Percentiles rank a stretch among this genome's conserved stretches.
Conservation (phyloP, 1,140 invertebrate species). For the Hylaeus volcanicus region DNA sequence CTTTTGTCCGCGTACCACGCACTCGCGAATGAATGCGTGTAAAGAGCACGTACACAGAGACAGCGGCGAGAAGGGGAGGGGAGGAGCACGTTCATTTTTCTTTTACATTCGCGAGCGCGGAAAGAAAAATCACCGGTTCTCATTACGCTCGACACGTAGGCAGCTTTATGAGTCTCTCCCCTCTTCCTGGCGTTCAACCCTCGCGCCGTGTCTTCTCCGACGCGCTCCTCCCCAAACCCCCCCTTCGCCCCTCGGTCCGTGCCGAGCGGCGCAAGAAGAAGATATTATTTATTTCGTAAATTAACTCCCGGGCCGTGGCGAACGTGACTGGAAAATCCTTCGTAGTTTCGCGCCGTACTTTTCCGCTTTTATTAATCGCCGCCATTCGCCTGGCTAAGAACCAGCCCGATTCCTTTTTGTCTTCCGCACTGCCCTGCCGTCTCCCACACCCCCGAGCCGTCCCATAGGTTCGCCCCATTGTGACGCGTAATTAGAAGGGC, state of each 20-base stretch:
- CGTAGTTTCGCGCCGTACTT: conserved; percentile 55
- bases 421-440: background rate
- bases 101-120: conserved; percentile 71
- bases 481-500: conserved; percentile 37
- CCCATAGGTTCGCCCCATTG: background rate
- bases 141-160: conserved; percentile 81
- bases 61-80: background rate
- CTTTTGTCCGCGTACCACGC: background rate
- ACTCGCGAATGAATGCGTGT: background rate
- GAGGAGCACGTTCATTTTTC: conserved; percentile 72
- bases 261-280: conserved; percentile 69
- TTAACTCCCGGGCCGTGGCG: conserved; percentile 71
- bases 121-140: conserved; percentile 81
- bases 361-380: conserved; percentile 68
- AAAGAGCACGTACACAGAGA: conserved; percentile 18
- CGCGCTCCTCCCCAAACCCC: conserved; percentile 50
- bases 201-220: conserved; percentile 30
- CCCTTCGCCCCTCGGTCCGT: conserved; percentile 1
- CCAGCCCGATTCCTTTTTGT: conserved; percentile 42
- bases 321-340: conserved; percentile 69
- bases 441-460: background rate
- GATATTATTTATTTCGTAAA: conserved; percentile 82
- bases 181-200: conserved; percentile 61
- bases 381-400: conserved; percentile 66
- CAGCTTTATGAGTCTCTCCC: conserved; percentile 78